Evolutionary conservation across 2,797 vertebrate genomes (phyloP).

Genomic region (Poeciliopsis infans): DNA sequence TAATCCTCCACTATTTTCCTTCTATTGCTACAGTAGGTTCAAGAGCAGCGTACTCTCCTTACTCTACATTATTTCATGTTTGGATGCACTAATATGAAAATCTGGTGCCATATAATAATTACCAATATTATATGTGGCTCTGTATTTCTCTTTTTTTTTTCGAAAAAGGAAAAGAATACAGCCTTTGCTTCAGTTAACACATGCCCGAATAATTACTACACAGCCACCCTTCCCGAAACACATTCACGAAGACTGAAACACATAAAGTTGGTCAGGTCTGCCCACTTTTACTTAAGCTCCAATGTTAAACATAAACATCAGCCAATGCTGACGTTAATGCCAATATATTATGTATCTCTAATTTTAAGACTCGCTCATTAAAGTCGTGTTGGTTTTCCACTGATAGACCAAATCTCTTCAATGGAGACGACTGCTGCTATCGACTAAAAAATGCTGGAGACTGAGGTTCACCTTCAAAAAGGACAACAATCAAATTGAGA

Average conservation of each 20-base stretch:
- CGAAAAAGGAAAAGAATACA: too few relatives aligned
- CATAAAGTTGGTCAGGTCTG: background rate
- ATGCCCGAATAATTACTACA: background rate
- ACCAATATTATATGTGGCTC: background rate
- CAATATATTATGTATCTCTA: background rate
- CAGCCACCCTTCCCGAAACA: background rate
- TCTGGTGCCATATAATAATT: background rate
- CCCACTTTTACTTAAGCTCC: background rate
- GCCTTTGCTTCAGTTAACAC: background rate
- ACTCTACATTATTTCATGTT: constrained; percentile 8
- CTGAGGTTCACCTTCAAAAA: background rate
- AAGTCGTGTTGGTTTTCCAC: background rate
- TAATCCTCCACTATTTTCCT: constrained; percentile 14
- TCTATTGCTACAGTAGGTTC: constrained; percentile 17
- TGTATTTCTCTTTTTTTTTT: background rate
- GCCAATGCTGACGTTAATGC: background rate
- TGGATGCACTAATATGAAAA: background rate
- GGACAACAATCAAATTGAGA: background rate
- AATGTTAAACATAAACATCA: background rate
- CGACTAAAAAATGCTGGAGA: background rate
- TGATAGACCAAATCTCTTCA: too few relatives aligned
- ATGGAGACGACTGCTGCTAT: too few relatives aligned
- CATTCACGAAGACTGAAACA: background rate
- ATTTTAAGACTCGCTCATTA: background rate
- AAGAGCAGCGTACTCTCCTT: background rate